Base-by-base conservation (phyloP, 2,888 invertebrate genomes). In the Apamea sordens region DNA sequence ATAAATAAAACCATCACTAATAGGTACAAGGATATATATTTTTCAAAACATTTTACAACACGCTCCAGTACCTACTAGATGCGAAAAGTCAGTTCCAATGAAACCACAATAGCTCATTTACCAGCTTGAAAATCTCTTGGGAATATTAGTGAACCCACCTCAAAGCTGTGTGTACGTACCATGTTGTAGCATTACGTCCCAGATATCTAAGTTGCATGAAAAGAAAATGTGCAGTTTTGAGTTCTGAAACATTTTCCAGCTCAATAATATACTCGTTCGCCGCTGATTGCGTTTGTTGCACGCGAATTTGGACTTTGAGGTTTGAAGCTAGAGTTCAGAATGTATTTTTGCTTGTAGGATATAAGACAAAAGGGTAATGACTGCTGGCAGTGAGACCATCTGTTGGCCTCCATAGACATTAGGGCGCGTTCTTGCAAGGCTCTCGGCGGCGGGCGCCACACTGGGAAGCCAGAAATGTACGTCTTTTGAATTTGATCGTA, bases 331-430 rank as follows among this genome's bases (percentile, higher is more conserved):
- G 85, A 87, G 92, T 91, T 81, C 74, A 85, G 85, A 90, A 85
- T 92, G 41, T 80, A 59, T 74, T 86, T 79, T 59, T 68, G 53
- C 74, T 64, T 77, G 72, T 70, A 79, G 92, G 92, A 92, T 90
- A 92, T 93, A 94, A 94, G 93, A 95, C 94, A 94, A 94, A 95
- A 94, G 94, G 94, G 93, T 95, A 95, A 95, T 95, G 95, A 93
- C 90, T 92, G 90, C 92, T 86, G 92, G 93, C 92, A 93, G 92
- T 88, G 93, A 92, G 93, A 95, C 93, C 95, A 95, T 95, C 96
- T 95, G 95, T 92, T 94, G 94, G 94, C 93, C 92, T 93, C 94
- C 91, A 90, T 92, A 94, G 94, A 94, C 95, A 95, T 95, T 95
- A 95, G 90, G 92, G 92, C 90, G 92, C 92, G 92, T 92, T 93